Evolutionary conservation across 2,113 vertebrate species (phyloP).

Genomic region (Sapayoa aenigma): DNA sequence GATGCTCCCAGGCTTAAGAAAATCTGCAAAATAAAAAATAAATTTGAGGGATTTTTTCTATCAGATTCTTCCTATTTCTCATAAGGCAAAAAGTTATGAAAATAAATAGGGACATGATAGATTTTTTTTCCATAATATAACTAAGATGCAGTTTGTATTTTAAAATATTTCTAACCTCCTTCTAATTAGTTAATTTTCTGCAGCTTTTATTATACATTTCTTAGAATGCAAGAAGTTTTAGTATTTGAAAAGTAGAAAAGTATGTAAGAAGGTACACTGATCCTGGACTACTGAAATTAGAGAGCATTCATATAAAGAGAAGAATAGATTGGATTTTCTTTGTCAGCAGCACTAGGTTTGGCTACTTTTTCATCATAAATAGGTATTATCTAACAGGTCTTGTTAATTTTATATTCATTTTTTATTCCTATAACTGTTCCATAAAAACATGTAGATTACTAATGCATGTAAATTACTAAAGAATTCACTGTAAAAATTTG

Average conservation of each 20-base stretch:
- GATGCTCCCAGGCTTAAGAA: background rate
- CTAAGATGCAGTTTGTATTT: accelerated
- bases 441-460: background rate
- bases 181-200: background rate
- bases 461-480: too few species aligned
- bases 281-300: background rate
- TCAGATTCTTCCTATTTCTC: background rate
- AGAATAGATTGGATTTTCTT: background rate
- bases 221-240: background rate
- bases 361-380: background rate
- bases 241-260: background rate
- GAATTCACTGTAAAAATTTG: background rate
- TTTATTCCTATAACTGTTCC: background rate
- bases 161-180: background rate
- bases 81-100: background rate
- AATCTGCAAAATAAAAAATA: background rate
- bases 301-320: background rate
- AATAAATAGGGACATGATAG: background rate
- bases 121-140: background rate
- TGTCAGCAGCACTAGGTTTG: background rate
- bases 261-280: background rate
- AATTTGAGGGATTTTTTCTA: background rate
- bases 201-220: background rate
- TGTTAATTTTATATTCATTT: background rate
- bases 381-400: background rate